These are phyloP conservation scores for Chanos chanos DNA, from an alignment of 2,797 vertebrate species.

Conservation along the genomic window DNA sequence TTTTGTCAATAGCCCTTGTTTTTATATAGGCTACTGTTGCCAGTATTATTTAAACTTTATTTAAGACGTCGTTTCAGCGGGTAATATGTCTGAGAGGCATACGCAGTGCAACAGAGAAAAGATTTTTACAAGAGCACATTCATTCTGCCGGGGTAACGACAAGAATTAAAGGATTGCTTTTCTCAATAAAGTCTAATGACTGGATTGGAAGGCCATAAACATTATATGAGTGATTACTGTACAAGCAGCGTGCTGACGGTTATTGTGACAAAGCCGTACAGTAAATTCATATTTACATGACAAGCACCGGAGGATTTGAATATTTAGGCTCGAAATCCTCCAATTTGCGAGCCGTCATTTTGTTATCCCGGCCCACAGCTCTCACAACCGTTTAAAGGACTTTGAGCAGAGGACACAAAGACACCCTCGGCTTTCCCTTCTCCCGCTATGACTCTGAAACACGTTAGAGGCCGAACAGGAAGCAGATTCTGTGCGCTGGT, in stretches of 20 bases:
- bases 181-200: conserved; percentile 38
- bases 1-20: too few relatives aligned
- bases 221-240: conserved; percentile 35
- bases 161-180: conserved; percentile 35
- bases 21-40: too few relatives aligned
- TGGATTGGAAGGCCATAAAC: conserved; percentile 33
- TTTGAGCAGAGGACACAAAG: conserved; percentile 52
- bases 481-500: too few relatives aligned
- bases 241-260: conserved; percentile 31
- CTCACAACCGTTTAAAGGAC: conserved; percentile 64
- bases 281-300: conserved; percentile 61
- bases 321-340: conserved; percentile 63
- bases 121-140: conserved; percentile 1
- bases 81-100: too few relatives aligned
- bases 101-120: too few relatives aligned
- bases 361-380: conserved; percentile 61
- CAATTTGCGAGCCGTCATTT: conserved; percentile 61
- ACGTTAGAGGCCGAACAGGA: conserved; percentile 53
- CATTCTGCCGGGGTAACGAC: conserved; percentile 13
- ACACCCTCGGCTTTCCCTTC: conserved; percentile 51
- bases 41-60: too few relatives aligned
- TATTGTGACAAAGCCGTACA: conserved; percentile 61
- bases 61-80: too few relatives aligned
- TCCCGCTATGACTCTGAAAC: conserved; percentile 58
- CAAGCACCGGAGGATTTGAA: conserved; percentile 65